Percentiles rank a stretch among this genome's conserved stretches.
phyloP scores from a whole-genome alignment of 2,888 invertebrate genomes.

The Mongoloraphidia duomilia region DNA sequence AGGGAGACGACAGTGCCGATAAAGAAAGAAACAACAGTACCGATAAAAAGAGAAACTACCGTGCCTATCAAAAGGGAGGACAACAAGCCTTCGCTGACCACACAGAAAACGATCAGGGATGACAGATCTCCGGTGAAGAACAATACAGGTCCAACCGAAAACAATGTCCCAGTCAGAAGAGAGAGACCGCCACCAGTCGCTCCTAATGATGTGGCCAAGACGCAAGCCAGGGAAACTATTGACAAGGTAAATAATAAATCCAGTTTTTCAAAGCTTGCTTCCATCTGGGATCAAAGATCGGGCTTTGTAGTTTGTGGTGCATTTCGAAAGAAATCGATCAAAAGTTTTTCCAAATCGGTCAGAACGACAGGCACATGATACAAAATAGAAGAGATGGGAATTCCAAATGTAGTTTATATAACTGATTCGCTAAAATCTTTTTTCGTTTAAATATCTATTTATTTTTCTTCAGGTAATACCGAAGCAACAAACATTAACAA shows the following conservation, averaged over 20 bases:
- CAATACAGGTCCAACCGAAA: background rate
- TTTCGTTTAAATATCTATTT: background rate
- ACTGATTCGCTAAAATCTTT: no score
- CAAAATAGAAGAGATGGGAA: background rate
- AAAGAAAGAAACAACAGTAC: slow-evolving; percentile 19
- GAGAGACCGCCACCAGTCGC: no score
- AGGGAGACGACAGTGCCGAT: slow-evolving; percentile 25
- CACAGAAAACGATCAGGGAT: slow-evolving; percentile 4
- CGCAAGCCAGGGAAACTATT: slow-evolving; percentile 1
- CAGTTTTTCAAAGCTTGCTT: background rate
- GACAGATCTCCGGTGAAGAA: no score
- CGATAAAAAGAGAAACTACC: background rate
- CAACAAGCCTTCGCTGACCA: background rate
- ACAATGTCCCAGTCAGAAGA: background rate
- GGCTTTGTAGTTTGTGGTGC: background rate
- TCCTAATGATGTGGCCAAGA: background rate
- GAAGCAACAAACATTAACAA: slow-evolving; percentile 23
- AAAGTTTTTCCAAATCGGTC: background rate
- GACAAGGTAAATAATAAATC: slow-evolving; percentile 1
- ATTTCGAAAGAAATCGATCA: background rate
- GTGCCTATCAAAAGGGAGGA: no score
- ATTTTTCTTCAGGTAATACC: slow-evolving; percentile 21
- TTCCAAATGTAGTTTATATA: no score
- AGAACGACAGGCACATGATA: no score
- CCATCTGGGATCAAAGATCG: background rate